Base-by-base conservation (phyloP, 1,140 invertebrate genomes). In the Diploscapter pachys region DNA sequence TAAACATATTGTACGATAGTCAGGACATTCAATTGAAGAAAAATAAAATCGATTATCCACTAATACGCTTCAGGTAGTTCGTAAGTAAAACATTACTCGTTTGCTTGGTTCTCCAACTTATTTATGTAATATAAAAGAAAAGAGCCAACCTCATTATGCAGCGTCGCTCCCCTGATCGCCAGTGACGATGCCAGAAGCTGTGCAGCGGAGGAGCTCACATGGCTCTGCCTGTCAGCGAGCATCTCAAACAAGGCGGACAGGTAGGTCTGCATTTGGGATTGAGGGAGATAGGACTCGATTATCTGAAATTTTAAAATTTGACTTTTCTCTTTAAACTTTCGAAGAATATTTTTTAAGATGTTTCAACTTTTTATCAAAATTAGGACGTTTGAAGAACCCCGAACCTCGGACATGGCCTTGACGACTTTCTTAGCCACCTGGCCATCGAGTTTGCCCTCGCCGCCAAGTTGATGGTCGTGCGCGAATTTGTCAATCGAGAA, bases 191-290 rank as follows among this genome's bases (percentile, higher is more conserved):
- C 81, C 5, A 85, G 53, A 51, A 85, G 70, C 69, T 85, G 81
- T 55, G 83, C 83, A 48, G 84, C 82, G 6, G 76, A 73, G 50
- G 73, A 76, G 65, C 81, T 82, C 4, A 76, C 75, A 57, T 83
- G 81, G 71, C 78, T 86, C 69, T 85, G 83, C 13, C 76, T 62
- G 66, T 85, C 83, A 55, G 66, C 69, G 2, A 85, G 63, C 83
- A 86, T 85, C 64, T 85, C 84, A 61, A 85, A 85, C 3, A 86
- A 66, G 5, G 82, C 85, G 2, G 83, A 83, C 3, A 85, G 69
- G 71, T 85, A 85, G 5, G 72, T 80, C 75, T 85, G 83, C 13
- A 86, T 74, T 64, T 85, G 83, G 13, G 70, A 75, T 54, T 84
- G 78, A 3, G 83, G 83, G 52, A 85, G 77, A 56, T 81, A 72